phyloP scores from a whole-genome alignment of 2,888 invertebrate species.

The Baronia brevicornis region DNA sequence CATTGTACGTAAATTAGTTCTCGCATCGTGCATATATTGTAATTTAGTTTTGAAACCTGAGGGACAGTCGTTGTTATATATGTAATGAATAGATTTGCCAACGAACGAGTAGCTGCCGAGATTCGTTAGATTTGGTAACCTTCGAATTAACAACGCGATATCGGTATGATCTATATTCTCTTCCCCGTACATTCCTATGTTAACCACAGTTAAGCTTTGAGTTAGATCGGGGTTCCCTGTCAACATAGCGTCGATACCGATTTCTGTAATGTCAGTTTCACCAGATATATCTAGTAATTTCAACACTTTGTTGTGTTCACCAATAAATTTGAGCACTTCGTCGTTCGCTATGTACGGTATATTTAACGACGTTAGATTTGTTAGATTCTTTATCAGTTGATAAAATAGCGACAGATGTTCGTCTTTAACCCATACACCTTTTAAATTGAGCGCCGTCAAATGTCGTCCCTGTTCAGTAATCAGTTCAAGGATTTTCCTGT shows the following conservation, averaged over 20 bases:
- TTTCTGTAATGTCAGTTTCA: constrained; percentile 80
- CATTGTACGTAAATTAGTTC: constrained; percentile 75
- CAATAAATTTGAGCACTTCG: constrained; percentile 77
- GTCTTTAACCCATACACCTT: constrained; percentile 84
- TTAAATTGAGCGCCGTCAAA: constrained; percentile 78
- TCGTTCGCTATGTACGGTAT: constrained; percentile 84
- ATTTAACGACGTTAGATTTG: constrained; percentile 76
- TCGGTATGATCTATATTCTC: constrained; percentile 80
- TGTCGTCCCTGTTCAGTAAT: constrained; percentile 79
- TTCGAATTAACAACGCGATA: constrained; percentile 77
- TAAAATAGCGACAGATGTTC: constrained; percentile 79
- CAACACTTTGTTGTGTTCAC: constrained; percentile 71
- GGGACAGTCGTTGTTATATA: constrained; percentile 70
- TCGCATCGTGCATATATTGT: constrained; percentile 80
- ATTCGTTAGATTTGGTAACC: constrained; percentile 78
- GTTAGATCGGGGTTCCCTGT: constrained; percentile 69
- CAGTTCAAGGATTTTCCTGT: constrained; percentile 79
- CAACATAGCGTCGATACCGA: constrained; percentile 76
- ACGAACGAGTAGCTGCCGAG: constrained; percentile 81
- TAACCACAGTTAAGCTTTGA: constrained; percentile 75
- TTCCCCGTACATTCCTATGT: constrained; percentile 82
- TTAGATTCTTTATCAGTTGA: constrained; percentile 74
- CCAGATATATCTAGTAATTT: constrained; percentile 81
- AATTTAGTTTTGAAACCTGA: constrained; percentile 77
- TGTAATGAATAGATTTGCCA: constrained; percentile 76